phyloP scores from a whole-genome alignment of 1,140 invertebrate species.

The Zaprionus taronus region DNA sequence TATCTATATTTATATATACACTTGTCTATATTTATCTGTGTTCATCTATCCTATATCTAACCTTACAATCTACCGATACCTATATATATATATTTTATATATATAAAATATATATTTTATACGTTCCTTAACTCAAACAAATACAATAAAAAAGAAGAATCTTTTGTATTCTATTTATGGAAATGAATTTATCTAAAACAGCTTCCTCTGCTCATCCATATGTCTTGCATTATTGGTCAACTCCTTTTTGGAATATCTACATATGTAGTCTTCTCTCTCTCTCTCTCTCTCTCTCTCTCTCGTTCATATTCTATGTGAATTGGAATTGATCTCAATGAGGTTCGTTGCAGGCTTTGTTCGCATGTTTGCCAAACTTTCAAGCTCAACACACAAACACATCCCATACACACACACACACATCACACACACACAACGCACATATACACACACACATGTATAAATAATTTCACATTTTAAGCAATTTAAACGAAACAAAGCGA shows the following conservation, averaged over 20 bases:
- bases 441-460: neutral
- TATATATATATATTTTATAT: too few species aligned
- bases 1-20: too few species aligned
- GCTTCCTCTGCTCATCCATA: neutral
- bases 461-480: neutral
- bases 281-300: neutral
- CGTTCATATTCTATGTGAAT: neutral
- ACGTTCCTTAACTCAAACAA: too few species aligned
- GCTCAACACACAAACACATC: neutral
- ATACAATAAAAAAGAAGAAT: too few species aligned
- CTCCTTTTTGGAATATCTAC: neutral
- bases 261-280: neutral
- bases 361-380: constrained; percentile 1
- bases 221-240: neutral
- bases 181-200: neutral
- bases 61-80: too few species aligned
- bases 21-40: too few species aligned
- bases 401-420: neutral
- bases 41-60: too few species aligned
- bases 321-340: neutral
- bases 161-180: too few species aligned
- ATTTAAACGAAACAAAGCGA: neutral
- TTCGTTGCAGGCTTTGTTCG: neutral
- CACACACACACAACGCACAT: neutral
- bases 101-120: too few species aligned